Percentiles rank a stretch among this genome's conserved stretches.
Conservation (phyloP, 2,797 vertebrate genomes). For the Cuculus canorus region DNA sequence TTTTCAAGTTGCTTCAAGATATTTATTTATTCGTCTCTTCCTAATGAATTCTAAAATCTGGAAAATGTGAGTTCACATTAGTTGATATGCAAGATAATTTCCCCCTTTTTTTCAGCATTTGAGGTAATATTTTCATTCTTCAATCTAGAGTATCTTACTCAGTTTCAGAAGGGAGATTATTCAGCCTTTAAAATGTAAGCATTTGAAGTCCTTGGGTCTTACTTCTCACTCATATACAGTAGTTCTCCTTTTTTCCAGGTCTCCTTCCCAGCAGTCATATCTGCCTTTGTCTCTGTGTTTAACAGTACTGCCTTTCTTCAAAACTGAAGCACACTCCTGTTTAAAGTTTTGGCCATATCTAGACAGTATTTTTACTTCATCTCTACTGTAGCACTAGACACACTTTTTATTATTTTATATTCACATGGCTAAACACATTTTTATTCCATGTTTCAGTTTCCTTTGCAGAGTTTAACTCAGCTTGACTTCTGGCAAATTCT, state of each 20-base stretch:
- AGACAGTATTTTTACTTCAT: not conserved
- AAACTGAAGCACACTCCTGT: not conserved
- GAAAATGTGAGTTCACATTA: not conserved
- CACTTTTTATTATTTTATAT: not conserved
- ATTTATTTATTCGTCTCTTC: slow-evolving; percentile 10
- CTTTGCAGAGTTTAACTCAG: not conserved
- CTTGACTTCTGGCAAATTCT: too few species aligned
- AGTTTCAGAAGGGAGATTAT: not conserved
- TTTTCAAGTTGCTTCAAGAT: not conserved
- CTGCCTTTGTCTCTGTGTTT: not conserved
- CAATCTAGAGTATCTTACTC: not conserved
- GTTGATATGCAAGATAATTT: not conserved
- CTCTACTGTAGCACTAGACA: not conserved
- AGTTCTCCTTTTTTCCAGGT: not conserved
- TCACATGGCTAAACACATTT: not conserved
- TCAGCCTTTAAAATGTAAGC: not conserved
- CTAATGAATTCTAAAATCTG: not conserved
- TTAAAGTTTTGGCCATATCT: not conserved
- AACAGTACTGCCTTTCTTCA: not conserved
- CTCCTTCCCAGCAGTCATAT: not conserved
- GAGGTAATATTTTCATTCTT: not conserved
- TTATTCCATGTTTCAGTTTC: not conserved
- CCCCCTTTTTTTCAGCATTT: not conserved
- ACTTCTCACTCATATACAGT: not conserved
- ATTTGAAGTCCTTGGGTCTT: not conserved